Evolutionary conservation across 2,113 vertebrate genomes (phyloP), one percentile per base, ranked within the genome.

Genomic region (Ctenomys sociabilis): DNA sequence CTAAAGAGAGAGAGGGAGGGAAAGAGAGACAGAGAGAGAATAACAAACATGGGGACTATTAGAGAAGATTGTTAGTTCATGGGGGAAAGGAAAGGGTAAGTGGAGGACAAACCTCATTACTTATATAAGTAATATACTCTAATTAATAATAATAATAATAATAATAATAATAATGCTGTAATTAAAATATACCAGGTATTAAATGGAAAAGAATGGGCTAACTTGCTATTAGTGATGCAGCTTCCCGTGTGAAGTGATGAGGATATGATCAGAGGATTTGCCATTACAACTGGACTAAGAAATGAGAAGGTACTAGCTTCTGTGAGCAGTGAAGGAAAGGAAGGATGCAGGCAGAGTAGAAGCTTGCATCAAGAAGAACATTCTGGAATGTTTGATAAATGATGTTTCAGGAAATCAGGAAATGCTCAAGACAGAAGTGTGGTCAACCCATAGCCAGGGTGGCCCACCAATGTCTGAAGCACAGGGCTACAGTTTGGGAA

Each of bases 361-460:
- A 90, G 35, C n/a, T 54, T 81, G 30, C 3, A 45, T 37, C 11
- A 92, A n/a, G 45, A 78, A 92, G 85, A 64, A 30, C n/a, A 70
- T 43, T 37, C 91, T 72, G 37, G 64, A 81, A 78, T 85, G 10
- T 78, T 57, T 57, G 37, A 63, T 59, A 87, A 85, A 90, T 68
- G 37, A 40, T 63, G 22, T 77, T 24, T 45, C 80, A 91, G 78
- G 40, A 95, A 93, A 84, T 45, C 80, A 91, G 78, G 40, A 95
- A 93, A 84, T 72, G 26, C 43, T 59, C 30, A 85, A 22, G 77
- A n/a, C 40, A 90, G 45, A 37, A 3, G 12, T 7, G 9, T 32
- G 66, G 92, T 61, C 83, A 49, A 59, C 72, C 86, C 63, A 24
- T 35, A 73, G 54, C 49, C 70, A 43, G 21, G 1, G 3, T 52